Base-by-base conservation (phyloP, 2,113 vertebrate genomes). In the Andinoacara biseriatus region DNA sequence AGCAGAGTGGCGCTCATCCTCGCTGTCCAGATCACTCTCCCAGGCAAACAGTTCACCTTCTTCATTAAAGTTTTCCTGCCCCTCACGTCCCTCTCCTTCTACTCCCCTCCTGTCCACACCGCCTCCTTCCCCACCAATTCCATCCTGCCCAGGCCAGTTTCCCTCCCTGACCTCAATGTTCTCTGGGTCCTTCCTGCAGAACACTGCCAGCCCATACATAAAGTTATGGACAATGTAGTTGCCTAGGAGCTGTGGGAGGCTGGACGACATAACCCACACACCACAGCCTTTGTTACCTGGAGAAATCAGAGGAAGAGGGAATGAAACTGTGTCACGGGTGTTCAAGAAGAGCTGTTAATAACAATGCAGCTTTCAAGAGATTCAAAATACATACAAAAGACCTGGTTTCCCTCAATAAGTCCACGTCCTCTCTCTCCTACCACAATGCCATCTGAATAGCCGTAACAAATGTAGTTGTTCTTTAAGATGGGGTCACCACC, bases 241-340 rank as follows among this genome's bases (percentile, higher is more conserved):
- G 83, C 95, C 95, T 43, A 96, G 90, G 63, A 99, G 95, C 58
- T 98, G 97, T 0, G 96, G 96, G 58, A 97, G 96, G 92, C 97
- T 98, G 81, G 97, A 97, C 0, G 97, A 96, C 96, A 96, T 97
- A 57, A 98, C 95, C 97, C 97, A 97, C 75, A 99, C 96, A 0
- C 97, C 96, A 20, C 97, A 99, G 86, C 97, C 96, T 90, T 96
- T 97, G 92, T 97, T 97, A 81, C 96, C 97, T 99, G 78, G 26
- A 76, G 43, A 60, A 74, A 63, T 18, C 29, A 83, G 29, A 82
- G 67, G 43, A 65, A 75, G 7, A 62, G 77, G 56, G 61, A 22
- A 76, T 76, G 0, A 65, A 62, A 76, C 49, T 10, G 10, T 10
- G 24, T 11, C 20, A 5, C 4, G 13, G 26, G 5, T 31, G 6